Percentiles rank a stretch among this genome's conserved stretches.
phyloP scores from a whole-genome alignment of 2,888 invertebrate genomes.

The Metallyticus violacea region DNA sequence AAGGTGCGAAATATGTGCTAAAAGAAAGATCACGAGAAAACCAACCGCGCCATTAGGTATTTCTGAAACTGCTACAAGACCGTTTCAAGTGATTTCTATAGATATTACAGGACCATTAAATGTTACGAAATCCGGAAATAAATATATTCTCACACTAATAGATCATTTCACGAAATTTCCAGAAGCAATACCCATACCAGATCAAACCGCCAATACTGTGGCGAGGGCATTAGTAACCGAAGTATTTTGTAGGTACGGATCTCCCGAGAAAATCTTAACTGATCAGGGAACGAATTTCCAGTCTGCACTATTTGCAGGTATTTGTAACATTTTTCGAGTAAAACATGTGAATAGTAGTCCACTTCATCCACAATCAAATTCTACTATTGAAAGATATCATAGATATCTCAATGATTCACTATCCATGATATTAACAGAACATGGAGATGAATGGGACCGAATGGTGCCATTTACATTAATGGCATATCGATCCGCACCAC shows the following conservation, averaged over 20 bases:
- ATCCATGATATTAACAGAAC: background rate
- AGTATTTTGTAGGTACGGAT: too few relatives aligned
- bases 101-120: too few relatives aligned
- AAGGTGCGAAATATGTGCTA: background rate
- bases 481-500: background rate
- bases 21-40: background rate
- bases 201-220: conserved; percentile 35
- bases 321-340: too few relatives aligned
- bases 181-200: conserved; percentile 34
- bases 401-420: background rate
- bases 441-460: background rate
- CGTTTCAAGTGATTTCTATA: background rate
- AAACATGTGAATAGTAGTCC: too few relatives aligned
- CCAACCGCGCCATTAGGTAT: background rate
- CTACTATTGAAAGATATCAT: conserved; percentile 16
- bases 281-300: too few relatives aligned
- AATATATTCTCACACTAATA: too few relatives aligned
- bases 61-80: background rate
- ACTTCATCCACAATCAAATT: too few relatives aligned
- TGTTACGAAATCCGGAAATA: too few relatives aligned
- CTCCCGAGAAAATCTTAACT: too few relatives aligned
- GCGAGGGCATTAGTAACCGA: conserved; percentile 30
- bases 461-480: background rate
- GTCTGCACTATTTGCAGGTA: too few relatives aligned
- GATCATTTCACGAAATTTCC: too few relatives aligned